Evolutionary conservation across 2,797 vertebrate genomes (phyloP), one percentile per base, ranked within the genome.

Genomic region (Garrulus glandarius): DNA sequence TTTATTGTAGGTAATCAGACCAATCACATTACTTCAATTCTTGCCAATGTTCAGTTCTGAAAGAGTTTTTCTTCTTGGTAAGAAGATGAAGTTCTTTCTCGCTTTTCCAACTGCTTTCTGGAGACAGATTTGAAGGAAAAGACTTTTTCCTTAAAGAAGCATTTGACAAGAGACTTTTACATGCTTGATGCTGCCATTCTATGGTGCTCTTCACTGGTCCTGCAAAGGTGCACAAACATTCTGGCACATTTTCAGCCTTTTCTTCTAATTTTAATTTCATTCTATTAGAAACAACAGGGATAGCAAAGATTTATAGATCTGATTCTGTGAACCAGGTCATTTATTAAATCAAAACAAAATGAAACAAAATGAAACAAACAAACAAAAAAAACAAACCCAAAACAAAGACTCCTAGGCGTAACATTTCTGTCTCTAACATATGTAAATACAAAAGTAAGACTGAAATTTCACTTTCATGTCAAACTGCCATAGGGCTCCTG

Each of bases 321-420:
- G 16, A 71, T 36, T 67, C 23, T 47, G 16, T n/a, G 50, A 74
- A 52, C 2, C 4, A 55, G 18, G 24, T 36, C 0, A 43, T n/a
- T 69, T 65, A 49, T 29, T 64, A 76, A 39, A 44, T 36, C 6
- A 29, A 56, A 30, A 21, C 1, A 24, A 15, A 34, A 5, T 9
- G 8, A 47, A 41, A 3, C 4, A 21, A 37, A 49, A n/a, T n/a
- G n/a, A n/a, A n/a, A n/a, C n/a, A n/a, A n/a, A n/a, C 4, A 21
- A 37, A 49, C 15, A 15, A n/a, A 23, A 4, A 26, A 13, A 39
- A 5, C 10, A 6, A 57, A 3, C 5, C 11, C 37, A 10, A 49
- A 24, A 5, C 4, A 18, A 50, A 39, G 5, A 13, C 6, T 4
- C 3, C 9, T 7, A 37, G 4, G 1, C 10, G 17, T 34, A 36